Base-by-base conservation (phyloP, 2,888 invertebrate species). In the Willowsia nigromaculata region DNA sequence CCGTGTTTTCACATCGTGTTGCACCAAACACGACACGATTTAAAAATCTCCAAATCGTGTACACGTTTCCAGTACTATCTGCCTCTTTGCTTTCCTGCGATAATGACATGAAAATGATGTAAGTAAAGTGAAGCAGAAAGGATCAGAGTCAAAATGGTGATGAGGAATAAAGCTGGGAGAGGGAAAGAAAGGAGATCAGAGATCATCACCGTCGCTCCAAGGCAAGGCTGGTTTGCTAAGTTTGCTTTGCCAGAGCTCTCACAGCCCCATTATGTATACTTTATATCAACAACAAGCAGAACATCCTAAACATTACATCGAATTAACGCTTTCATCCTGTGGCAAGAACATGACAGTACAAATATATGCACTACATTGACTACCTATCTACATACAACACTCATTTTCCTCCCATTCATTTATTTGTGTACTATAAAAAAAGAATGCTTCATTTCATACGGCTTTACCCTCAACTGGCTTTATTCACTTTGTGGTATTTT, bases 201-300 rank as follows among this genome's bases (percentile, higher is more conserved):
- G 88, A 88, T 88, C 88, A 88, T 83, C 88, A 83, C 65, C 82
- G 81, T 87, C 82, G 87, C 87, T 87, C 37, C 50, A 43, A 80
- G 87, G 85, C 85, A 59, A 43, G 59, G 56, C 74, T 40, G n/a
- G 40, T n/a, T 59, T 25, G 56, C 43, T 62, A 37, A n/a, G n/a
- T 47, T 59, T 59, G 43, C 33, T 68, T 33, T 74, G 1, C 2
- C 18, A 22, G 1, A 25, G 22, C 71, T 71, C 40, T 30, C 27
- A 76, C 76, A 47, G 37, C 13, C 25, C 59, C 40, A 62, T 81
- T 59, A 40, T 81, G 33, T 56, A 37, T 13, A 56, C 56, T 22
- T 80, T 80, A 40, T 81, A 81, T 43, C 81, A 81, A 81, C 81
- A 81, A 40, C 43, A 15, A 56, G 74, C 62, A 78, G 25, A 65